Evolutionary conservation across 2,113 vertebrate genomes (phyloP).

Genomic region (Trematomus loennbergii): DNA sequence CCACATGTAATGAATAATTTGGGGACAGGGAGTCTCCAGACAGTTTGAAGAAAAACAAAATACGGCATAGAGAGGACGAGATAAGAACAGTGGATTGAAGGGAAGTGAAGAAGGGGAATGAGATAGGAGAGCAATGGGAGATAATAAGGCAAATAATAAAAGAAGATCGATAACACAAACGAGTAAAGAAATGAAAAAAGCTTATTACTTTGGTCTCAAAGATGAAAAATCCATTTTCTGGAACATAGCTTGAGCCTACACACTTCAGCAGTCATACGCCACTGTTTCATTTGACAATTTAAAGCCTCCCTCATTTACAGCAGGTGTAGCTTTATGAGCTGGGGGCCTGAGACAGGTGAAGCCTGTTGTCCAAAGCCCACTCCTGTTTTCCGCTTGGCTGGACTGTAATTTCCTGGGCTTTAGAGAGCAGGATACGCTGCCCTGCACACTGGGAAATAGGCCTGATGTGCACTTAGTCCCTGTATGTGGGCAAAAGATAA

Average conservation of each 20-base stretch:
- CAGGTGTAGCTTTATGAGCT: slow-evolving; percentile 53
- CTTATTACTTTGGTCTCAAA: neutral
- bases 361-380: slow-evolving; percentile 75
- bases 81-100: neutral
- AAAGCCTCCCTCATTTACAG: slow-evolving; percentile 64
- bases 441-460: slow-evolving; percentile 80
- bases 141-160: neutral
- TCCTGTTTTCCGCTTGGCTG: slow-evolving; percentile 85
- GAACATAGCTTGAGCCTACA: neutral
- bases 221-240: neutral
- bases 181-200: neutral
- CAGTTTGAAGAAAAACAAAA: neutral
- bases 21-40: neutral
- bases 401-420: slow-evolving; percentile 83
- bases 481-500: slow-evolving; percentile 75
- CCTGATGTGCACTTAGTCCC: slow-evolving; percentile 75
- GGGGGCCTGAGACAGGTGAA: slow-evolving; percentile 72
- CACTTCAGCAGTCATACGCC: neutral
- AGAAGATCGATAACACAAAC: neutral
- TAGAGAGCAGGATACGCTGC: slow-evolving; percentile 76
- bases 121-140: neutral
- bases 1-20: neutral
- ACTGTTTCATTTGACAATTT: slow-evolving; percentile 28
- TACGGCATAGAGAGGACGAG: neutral
- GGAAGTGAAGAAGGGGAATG: neutral